phyloP scores from a whole-genome alignment of 1,140 invertebrate species.

The Zaprionus kolodkinae region DNA sequence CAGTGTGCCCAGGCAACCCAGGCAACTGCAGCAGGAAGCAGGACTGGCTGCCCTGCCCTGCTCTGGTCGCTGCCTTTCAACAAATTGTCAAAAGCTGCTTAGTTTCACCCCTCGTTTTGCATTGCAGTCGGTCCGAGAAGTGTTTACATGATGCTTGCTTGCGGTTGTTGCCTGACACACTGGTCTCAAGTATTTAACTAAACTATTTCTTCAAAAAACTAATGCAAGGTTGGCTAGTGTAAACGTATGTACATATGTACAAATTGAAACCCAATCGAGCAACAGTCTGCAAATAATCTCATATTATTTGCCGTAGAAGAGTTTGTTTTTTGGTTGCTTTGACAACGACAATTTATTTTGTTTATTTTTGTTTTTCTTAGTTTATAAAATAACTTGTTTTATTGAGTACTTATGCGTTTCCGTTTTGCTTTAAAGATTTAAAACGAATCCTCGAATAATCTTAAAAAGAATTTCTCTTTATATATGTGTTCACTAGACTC shows the following conservation, averaged over 20 bases:
- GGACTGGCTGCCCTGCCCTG: background rate
- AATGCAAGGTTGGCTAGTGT: background rate
- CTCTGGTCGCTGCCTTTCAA: conserved; percentile 43
- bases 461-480: too few relatives aligned
- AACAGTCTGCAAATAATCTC: conserved; percentile 2
- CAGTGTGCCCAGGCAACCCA: too few relatives aligned
- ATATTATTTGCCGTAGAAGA: background rate
- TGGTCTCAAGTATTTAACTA: conserved; percentile 35
- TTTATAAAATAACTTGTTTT: too few relatives aligned
- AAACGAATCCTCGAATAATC: too few relatives aligned
- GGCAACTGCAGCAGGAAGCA: conserved; percentile 17
- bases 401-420: background rate
- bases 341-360: background rate
- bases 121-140: conserved; percentile 36
- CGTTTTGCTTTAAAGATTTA: too few relatives aligned
- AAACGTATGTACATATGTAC: background rate
- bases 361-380: too few relatives aligned
- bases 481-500: too few relatives aligned
- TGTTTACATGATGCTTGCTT: conserved; percentile 29
- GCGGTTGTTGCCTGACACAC: conserved; percentile 22
- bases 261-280: conserved; percentile 39
- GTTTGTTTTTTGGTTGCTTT: background rate
- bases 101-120: conserved; percentile 35
- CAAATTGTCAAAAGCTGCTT: conserved; percentile 81
- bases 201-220: conserved; percentile 35